phyloP scores from a whole-genome alignment of 2,797 vertebrate genomes.

The Pelodytes ibericus region DNA sequence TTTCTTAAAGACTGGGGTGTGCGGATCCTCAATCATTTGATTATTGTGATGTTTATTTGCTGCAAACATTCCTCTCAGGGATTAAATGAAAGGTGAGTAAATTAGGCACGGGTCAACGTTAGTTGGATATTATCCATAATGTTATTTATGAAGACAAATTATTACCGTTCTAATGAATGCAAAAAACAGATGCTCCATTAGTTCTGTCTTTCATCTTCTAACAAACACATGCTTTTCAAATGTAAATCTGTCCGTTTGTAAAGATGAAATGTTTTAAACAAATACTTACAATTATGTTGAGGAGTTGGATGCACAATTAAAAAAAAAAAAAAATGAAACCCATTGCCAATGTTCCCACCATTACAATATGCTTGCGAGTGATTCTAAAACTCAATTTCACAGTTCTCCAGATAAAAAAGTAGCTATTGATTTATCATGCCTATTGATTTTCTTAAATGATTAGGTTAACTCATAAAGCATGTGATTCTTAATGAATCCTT shows the following conservation, averaged over 20 bases:
- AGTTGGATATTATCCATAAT: conserved; percentile 51
- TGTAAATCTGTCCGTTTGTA: conserved; percentile 50
- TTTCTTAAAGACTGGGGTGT: conserved; percentile 32
- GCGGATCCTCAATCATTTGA: conserved; percentile 47
- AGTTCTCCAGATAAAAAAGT: conserved; percentile 53
- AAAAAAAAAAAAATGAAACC: conserved; percentile 17
- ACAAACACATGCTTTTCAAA: conserved; percentile 52
- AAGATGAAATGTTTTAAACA: conserved; percentile 46
- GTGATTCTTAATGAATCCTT: conserved; percentile 54
- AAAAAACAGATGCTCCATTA: conserved; percentile 53
- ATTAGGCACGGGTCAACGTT: conserved; percentile 47
- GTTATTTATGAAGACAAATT: conserved; percentile 57
- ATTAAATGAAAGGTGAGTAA: conserved; percentile 51
- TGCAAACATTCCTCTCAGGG: conserved; percentile 39
- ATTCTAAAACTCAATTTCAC: conserved; percentile 50
- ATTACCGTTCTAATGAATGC: conserved; percentile 49
- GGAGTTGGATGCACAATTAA: conserved; percentile 15
- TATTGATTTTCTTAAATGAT: conserved; percentile 57
- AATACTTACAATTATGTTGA: conserved; percentile 53
- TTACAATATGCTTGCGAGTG: conserved; percentile 36
- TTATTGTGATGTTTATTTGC: conserved; percentile 48
- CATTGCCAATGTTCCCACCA: conserved; percentile 32
- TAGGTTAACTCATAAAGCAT: conserved; percentile 55
- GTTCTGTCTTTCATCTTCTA: conserved; percentile 44
- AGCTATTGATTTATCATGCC: conserved; percentile 55